A percentile compares a stretch with the other conserved stretches of the same genome.
Conservation (phyloP, 2,113 vertebrate genomes). For the Globicephala melas region DNA sequence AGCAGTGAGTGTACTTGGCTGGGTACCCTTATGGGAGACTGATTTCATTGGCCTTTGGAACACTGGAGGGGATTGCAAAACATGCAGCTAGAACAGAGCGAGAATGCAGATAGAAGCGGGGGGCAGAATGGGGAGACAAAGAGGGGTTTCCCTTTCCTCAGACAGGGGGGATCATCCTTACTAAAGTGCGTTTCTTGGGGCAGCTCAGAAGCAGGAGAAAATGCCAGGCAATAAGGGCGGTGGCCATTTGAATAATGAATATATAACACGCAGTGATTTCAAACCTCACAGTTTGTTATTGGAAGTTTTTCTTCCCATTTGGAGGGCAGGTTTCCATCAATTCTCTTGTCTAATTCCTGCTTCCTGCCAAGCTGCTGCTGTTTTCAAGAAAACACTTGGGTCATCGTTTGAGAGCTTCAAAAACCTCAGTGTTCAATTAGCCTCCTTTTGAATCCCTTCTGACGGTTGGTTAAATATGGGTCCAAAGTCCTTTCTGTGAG, state of each 20-base stretch:
- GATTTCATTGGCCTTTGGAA: background rate
- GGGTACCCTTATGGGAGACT: fast-evolving
- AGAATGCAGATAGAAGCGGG: fast-evolving
- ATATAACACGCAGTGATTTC: background rate
- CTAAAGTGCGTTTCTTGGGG: background rate
- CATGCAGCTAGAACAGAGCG: background rate
- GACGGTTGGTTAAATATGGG: background rate
- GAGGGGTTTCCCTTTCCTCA: background rate
- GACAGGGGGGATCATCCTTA: fast-evolving
- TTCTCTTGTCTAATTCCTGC: background rate
- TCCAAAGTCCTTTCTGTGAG: background rate
- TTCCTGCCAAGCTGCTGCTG: background rate
- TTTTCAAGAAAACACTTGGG: constrained; percentile 8
- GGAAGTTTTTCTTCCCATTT: background rate
- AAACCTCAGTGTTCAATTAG: background rate
- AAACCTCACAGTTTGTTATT: background rate
- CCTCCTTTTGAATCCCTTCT: background rate
- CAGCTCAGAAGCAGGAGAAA: background rate
- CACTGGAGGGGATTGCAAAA: background rate
- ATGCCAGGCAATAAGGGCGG: background rate
- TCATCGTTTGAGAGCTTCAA: background rate
- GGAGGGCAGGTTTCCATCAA: background rate
- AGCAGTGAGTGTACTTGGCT: background rate
- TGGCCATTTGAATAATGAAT: background rate
- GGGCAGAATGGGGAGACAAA: fast-evolving